phyloP scores from a whole-genome alignment of 1,140 invertebrate species.

The Drosophila lini region DNA sequence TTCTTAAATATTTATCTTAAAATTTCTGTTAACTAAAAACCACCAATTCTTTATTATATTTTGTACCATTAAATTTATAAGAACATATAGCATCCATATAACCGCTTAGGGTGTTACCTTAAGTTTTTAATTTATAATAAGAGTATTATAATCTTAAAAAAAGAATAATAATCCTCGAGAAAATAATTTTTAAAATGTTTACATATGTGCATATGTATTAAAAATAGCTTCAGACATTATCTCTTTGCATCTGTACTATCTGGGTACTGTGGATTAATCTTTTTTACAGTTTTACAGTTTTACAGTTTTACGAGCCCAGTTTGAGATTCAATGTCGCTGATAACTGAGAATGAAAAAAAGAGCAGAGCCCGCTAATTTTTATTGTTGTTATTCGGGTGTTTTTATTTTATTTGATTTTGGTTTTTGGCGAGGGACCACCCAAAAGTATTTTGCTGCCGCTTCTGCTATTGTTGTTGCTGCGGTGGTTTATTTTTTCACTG shows the following conservation, averaged over 20 bases:
- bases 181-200: too few relatives aligned
- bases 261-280: background rate
- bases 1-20: too few relatives aligned
- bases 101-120: too few relatives aligned
- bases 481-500: constrained; percentile 61
- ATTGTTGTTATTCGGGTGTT: constrained; percentile 30
- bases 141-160: too few relatives aligned
- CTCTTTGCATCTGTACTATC: background rate
- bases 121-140: too few relatives aligned
- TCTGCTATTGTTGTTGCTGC: constrained; percentile 33
- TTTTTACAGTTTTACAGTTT: background rate
- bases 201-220: too few relatives aligned
- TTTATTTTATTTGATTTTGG: constrained; percentile 17
- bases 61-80: background rate
- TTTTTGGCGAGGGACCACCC: constrained; percentile 54
- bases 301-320: constrained; percentile 29
- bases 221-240: background rate
- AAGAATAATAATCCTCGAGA: too few relatives aligned
- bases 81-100: too few relatives aligned
- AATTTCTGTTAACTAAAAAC: too few relatives aligned
- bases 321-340: constrained; percentile 25
- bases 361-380: constrained; percentile 44
- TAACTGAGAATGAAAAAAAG: background rate
- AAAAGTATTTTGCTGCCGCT: constrained; percentile 36
- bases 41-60: background rate